Conservation (phyloP, 2,113 vertebrate genomes). For the Platichthys flesus region DNA sequence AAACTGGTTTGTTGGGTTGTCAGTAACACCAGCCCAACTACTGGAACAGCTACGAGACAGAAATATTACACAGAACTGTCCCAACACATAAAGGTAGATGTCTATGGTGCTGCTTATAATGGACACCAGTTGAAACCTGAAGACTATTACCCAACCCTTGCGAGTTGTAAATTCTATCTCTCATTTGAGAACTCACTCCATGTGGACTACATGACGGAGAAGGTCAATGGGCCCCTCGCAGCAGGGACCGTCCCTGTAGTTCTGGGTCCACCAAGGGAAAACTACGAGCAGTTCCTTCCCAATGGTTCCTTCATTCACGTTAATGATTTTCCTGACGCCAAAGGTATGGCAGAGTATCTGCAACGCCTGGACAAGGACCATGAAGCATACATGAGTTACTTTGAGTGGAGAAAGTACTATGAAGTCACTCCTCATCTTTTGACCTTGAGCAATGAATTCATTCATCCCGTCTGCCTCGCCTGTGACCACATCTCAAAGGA, state of each 20-base stretch:
- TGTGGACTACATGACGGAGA: slow-evolving; percentile 91
- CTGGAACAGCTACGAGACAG: slow-evolving; percentile 84
- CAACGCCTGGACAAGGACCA: slow-evolving; percentile 84
- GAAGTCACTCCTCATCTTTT: slow-evolving; percentile 79
- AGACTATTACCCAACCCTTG: slow-evolving; percentile 85
- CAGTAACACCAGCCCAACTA: slow-evolving; percentile 72
- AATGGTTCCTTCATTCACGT: slow-evolving; percentile 89
- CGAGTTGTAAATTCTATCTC: slow-evolving; percentile 90
- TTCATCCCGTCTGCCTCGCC: not conserved
- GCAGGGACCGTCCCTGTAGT: slow-evolving; percentile 89
- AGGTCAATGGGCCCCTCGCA: slow-evolving; percentile 87
- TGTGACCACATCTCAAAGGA: not conserved
- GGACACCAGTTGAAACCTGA: slow-evolving; percentile 82
- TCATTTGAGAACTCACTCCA: slow-evolving; percentile 91
- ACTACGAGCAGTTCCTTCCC: slow-evolving; percentile 89
- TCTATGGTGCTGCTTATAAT: slow-evolving; percentile 80
- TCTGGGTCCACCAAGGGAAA: slow-evolving; percentile 88
- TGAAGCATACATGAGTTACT: slow-evolving; percentile 85
- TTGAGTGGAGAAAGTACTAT: slow-evolving; percentile 88
- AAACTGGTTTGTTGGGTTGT: slow-evolving; percentile 90
- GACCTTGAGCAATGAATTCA: not conserved
- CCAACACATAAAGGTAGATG: slow-evolving; percentile 86
- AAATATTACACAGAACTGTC: slow-evolving; percentile 87
- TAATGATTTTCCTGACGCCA: slow-evolving; percentile 86
- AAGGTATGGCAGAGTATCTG: slow-evolving; percentile 86